Conservation (phyloP, 2,797 vertebrate genomes). For the Danio kyathit region DNA sequence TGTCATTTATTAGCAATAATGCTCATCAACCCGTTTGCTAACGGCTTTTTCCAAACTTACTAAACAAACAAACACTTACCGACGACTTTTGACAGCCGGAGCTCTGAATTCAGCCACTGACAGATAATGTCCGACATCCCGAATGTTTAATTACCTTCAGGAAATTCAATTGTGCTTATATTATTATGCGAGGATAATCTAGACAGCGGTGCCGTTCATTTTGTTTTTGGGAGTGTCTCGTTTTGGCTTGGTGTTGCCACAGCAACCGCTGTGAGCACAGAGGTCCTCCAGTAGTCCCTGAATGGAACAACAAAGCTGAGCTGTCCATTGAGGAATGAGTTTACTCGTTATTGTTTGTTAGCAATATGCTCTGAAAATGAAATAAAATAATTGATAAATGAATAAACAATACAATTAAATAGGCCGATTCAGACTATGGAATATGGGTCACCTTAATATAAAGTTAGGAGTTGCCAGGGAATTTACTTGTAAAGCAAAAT, state of each 20-base stretch:
- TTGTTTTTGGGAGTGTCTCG: conserved; percentile 17
- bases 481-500: too few relatives aligned
- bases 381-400: too few relatives aligned
- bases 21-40: not conserved
- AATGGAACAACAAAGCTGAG: not conserved
- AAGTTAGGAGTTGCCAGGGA: too few relatives aligned
- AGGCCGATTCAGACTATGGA: too few relatives aligned
- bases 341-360: too few relatives aligned
- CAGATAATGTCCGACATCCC: conserved; percentile 89
- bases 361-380: too few relatives aligned
- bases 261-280: conserved; percentile 48
- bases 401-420: too few relatives aligned
- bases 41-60: not conserved
- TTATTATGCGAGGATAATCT: not conserved
- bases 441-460: too few relatives aligned
- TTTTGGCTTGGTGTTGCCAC: conserved; percentile 62
- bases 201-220: not conserved
- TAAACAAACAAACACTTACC: conserved; percentile 78
- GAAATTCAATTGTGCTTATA: not conserved
- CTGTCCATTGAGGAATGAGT: too few relatives aligned
- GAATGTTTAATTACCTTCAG: not conserved
- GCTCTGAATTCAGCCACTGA: conserved; percentile 89
- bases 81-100: conserved; percentile 85
- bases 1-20: not conserved
- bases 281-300: not conserved